These are phyloP conservation scores for Caracal caracal DNA, from an alignment of 2,113 vertebrate species.

Conservation along the genomic window DNA sequence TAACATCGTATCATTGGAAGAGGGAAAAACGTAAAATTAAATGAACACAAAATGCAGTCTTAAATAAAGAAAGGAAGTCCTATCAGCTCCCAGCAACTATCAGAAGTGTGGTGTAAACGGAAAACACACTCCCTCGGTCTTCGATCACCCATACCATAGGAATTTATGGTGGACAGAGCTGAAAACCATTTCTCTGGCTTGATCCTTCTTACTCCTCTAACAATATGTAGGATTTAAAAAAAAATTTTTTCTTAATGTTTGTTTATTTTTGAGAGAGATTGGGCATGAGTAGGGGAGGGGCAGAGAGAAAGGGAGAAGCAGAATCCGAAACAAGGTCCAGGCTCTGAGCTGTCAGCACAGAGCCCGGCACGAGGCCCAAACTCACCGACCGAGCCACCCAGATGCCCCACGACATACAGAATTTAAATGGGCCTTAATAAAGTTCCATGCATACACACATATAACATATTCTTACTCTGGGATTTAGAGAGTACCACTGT, in stretches of 20 bases:
- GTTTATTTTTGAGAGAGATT: too few relatives aligned
- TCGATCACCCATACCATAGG: not conserved
- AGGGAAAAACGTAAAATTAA: rapidly evolving
- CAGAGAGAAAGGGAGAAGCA: too few relatives aligned
- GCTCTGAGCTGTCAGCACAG: too few relatives aligned
- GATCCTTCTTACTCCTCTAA: not conserved
- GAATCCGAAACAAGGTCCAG: too few relatives aligned
- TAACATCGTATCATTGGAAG: not conserved
- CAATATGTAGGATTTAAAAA: not conserved
- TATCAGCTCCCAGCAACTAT: not conserved
- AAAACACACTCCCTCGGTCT: not conserved
- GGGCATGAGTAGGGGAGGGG: too few relatives aligned
- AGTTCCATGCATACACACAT: not conserved
- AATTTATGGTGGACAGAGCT: not conserved
- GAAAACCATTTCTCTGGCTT: not conserved
- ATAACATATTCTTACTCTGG: not conserved
- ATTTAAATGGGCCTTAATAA: not conserved
- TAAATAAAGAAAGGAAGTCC: not conserved
- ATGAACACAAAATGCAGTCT: not conserved
- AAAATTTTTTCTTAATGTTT: too few relatives aligned
- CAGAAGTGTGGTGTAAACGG: not conserved
- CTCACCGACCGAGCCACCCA: too few relatives aligned
- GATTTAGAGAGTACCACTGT: not conserved
- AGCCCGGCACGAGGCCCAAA: too few relatives aligned
- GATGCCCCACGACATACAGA: not conserved